Percentiles rank a stretch among this genome's conserved stretches.
Evolutionary conservation across 2,888 invertebrate species (phyloP).

Genomic region (Cetonia aurata): DNA sequence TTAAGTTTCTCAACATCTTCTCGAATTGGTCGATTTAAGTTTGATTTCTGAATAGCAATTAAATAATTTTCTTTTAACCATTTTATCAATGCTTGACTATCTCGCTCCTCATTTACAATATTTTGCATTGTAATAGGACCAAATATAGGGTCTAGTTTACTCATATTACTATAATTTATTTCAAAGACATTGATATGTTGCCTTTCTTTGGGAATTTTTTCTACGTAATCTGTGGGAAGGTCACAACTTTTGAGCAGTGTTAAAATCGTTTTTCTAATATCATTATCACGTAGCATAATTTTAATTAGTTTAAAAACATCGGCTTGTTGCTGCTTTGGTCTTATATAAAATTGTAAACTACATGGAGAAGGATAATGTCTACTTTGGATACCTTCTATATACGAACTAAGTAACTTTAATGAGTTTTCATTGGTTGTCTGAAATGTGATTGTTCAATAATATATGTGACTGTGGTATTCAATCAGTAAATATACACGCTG

Average conservation of each 20-base stretch:
- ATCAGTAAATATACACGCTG: slow-evolving; percentile 76
- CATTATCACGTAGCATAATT: slow-evolving; percentile 77
- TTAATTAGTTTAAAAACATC: slow-evolving; percentile 78
- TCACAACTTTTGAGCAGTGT: slow-evolving; percentile 85
- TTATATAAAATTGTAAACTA: slow-evolving; percentile 84
- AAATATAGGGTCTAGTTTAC: slow-evolving; percentile 70
- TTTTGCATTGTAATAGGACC: slow-evolving; percentile 68
- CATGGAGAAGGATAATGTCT: slow-evolving; percentile 72
- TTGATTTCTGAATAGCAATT: slow-evolving; percentile 76
- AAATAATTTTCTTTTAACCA: slow-evolving; percentile 82
- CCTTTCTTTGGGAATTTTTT: slow-evolving; percentile 72
- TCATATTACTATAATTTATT: slow-evolving; percentile 60
- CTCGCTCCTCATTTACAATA: slow-evolving; percentile 65
- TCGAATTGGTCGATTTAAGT: slow-evolving; percentile 75
- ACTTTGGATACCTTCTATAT: slow-evolving; percentile 83
- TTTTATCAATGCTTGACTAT: slow-evolving; percentile 65
- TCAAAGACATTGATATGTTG: slow-evolving; percentile 48
- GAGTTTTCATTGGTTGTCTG: slow-evolving; percentile 92
- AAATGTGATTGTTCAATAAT: slow-evolving; percentile 57
- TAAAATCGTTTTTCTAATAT: slow-evolving; percentile 80
- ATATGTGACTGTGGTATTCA: background rate
- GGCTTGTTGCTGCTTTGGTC: slow-evolving; percentile 69
- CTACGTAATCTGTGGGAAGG: slow-evolving; percentile 88
- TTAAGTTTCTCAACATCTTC: slow-evolving; percentile 81
- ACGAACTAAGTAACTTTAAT: slow-evolving; percentile 86